phyloP scores from a whole-genome alignment of 2,113 vertebrate species.

The Catharus minimus region DNA sequence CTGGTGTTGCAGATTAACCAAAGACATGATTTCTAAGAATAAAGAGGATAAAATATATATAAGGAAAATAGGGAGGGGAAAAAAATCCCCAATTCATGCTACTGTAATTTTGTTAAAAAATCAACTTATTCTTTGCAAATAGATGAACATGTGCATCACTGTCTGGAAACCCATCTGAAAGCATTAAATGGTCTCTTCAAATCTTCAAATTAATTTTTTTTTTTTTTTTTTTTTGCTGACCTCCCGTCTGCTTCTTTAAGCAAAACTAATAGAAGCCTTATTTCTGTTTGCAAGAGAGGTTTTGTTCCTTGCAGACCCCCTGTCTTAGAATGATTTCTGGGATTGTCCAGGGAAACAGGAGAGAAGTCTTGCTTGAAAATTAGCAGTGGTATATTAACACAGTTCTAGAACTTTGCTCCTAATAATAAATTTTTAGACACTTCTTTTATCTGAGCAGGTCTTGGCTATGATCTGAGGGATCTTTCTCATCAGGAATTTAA shows the following conservation, averaged over 20 bases:
- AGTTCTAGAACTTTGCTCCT: not conserved
- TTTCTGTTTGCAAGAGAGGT: not conserved
- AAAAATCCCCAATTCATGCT: not conserved
- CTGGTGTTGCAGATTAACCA: not conserved
- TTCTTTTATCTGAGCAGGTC: not conserved
- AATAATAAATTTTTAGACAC: not conserved
- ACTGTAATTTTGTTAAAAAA: not conserved
- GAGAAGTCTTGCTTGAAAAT: not conserved
- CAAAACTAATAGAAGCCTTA: not conserved
- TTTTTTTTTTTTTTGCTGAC: not conserved
- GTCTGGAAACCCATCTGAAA: not conserved
- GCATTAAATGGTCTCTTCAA: not conserved
- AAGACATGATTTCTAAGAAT: not conserved
- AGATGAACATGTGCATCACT: not conserved
- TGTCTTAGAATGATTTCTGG: not conserved
- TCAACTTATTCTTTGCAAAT: not conserved
- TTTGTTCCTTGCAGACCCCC: not conserved
- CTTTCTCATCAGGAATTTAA: not conserved
- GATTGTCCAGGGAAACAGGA: not conserved
- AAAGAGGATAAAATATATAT: not conserved
- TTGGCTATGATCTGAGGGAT: not conserved
- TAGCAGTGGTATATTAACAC: too few relatives aligned
- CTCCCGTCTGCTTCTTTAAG: not conserved
- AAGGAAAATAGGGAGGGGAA: rapidly evolving
- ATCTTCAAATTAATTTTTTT: not conserved